Base-by-base conservation (phyloP, 1,140 invertebrate genomes). In the Drosophila asahinai region DNA sequence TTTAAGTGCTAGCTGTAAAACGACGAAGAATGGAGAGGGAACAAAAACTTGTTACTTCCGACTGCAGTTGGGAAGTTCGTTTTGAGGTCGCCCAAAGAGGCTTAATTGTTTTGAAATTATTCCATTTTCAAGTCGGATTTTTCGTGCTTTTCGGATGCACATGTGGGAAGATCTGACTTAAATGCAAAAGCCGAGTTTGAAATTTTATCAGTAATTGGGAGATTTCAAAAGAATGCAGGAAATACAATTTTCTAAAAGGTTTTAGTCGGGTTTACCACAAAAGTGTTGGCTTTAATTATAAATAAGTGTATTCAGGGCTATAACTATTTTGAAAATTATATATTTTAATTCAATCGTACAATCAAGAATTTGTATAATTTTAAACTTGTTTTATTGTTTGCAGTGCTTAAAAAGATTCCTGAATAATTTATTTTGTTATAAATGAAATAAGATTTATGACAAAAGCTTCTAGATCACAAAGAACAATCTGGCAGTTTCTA, bases 1-100 rank as follows among this genome's bases (percentile, higher is more conserved):
- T 38, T 73, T 74, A 61, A 74, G 71, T 74, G 67, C 71, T 86
- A 79, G 82, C 82, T 78, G 82, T 86, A 86, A 86, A 86, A 33
- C 27, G 70, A 65, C 27, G 62, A 65, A 67, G 36, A 60, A 63
- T 52, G 47, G 42, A 76, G 38, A n/a, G 42, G 63, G 51, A 19
- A 76, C n/a, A 45, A 49, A 47, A 22, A 58, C 61, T 81, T 73
- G 61, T 74, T 81, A 86, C 83, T 86, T 78, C 81, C 86, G 81
- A 89, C 49, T 87, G 84, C 81, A 87, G 77, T 66, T 80, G 74
- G 77, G 72, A 87, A 64, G 70, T 87, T 48, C 47, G 36, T 47
- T 47, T 65, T 79, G 79, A 43, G 58, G 77, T 78, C 55, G 68
- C 38, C 38, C 42, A 73, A 61, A 73, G 70, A 52, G 19, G 67